A percentile compares a stretch with the other conserved stretches of the same genome.
These are phyloP conservation scores for Peromyscus californicus DNA, from an alignment of 2,113 vertebrate species.

Conservation along the genomic window DNA sequence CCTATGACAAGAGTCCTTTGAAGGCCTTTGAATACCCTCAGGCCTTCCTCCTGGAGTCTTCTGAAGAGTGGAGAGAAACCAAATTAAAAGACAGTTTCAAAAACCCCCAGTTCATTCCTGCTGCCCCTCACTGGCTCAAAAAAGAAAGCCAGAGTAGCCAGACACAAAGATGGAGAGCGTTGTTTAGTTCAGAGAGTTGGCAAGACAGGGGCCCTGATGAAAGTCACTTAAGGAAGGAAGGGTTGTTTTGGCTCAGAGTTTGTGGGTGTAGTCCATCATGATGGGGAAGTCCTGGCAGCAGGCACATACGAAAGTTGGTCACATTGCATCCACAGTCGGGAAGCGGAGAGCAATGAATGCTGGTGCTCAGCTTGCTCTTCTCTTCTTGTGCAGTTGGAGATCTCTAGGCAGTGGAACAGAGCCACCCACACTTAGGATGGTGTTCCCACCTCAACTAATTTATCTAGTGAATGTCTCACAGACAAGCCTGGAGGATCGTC, in stretches of 20 bases:
- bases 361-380: not conserved
- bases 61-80: not conserved
- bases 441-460: not conserved
- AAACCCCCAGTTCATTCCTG: not conserved
- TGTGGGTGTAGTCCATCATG: not conserved
- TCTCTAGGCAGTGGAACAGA: not conserved
- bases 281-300: no score
- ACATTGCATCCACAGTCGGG: not conserved
- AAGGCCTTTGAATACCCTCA: not conserved
- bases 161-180: not conserved
- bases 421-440: not conserved
- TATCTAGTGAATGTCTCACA: not conserved
- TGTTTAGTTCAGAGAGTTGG: not conserved
- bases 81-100: not conserved
- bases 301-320: fast-evolving
- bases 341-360: not conserved
- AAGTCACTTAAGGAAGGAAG: not conserved
- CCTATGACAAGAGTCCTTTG: not conserved
- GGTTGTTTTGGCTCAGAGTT: not conserved
- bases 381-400: not conserved
- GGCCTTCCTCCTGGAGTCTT: not conserved
- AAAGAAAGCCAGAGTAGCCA: not conserved
- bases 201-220: not conserved
- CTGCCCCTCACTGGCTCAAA: not conserved
- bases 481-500: not conserved